Conservation (phyloP, 2,113 vertebrate genomes). For the Ammodytes marinus region DNA sequence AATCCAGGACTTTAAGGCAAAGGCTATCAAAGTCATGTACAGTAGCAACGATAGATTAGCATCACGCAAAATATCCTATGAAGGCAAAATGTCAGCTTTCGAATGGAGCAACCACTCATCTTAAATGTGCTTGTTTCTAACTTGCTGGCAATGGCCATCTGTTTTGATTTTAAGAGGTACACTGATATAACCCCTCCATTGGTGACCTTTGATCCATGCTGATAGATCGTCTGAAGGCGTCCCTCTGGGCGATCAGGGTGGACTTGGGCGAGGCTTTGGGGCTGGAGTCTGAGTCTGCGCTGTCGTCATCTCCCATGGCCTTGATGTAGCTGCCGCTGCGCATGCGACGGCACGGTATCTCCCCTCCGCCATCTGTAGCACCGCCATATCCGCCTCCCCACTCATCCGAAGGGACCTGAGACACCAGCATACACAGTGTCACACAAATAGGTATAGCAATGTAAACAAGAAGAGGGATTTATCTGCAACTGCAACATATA, state of each 20-base stretch:
- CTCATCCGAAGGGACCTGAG: constrained; percentile 95
- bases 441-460: neutral
- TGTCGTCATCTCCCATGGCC: constrained; percentile 98
- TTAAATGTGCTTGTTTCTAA: too few relatives aligned
- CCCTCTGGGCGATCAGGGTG: constrained; percentile 88
- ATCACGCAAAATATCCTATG: neutral
- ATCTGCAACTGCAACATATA: constrained; percentile 3
- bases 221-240: constrained; percentile 93
- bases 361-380: constrained; percentile 85
- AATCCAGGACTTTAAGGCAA: neutral
- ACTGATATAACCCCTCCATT: neutral
- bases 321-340: constrained; percentile 99
- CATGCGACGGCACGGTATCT: constrained; percentile 98
- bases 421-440: constrained; percentile 17
- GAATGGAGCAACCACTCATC: neutral
- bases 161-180: neutral
- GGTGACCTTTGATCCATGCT: constrained; percentile 93
- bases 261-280: constrained; percentile 92
- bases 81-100: neutral
- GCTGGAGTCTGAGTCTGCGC: constrained; percentile 93
- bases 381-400: constrained; percentile 92
- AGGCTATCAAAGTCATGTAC: neutral
- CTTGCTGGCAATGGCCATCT: too few relatives aligned
- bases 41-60: neutral
- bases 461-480: neutral